Evolutionary conservation across 1,140 invertebrate species (phyloP).

Genomic region (Neodiprion virginianus): DNA sequence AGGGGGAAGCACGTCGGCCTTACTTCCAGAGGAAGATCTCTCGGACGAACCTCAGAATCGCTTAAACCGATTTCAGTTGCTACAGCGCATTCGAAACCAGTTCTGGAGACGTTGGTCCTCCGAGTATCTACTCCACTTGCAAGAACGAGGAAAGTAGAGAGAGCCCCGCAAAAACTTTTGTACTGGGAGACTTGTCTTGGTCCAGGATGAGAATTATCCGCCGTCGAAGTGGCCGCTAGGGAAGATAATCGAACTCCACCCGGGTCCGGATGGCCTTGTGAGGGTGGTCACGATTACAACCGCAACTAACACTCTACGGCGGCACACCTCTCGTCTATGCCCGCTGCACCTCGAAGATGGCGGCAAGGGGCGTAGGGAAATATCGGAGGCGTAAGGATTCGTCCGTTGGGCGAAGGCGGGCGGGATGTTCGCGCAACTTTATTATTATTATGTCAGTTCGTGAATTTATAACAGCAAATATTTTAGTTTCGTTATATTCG

Average conservation of each 20-base stretch:
- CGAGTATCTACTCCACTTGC: slow-evolving; percentile 28
- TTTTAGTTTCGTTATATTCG: no score
- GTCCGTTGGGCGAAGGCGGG: no score
- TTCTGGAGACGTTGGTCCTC: slow-evolving; percentile 40
- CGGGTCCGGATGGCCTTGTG: no score
- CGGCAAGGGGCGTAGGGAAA: no score
- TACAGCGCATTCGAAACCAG: slow-evolving; percentile 26
- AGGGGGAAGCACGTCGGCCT: neutral
- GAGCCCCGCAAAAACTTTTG: slow-evolving; percentile 18
- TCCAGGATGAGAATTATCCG: slow-evolving; percentile 30
- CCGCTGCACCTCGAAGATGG: no score
- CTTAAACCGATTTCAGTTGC: slow-evolving; percentile 31
- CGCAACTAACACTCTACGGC: no score
- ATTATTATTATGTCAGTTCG: no score
- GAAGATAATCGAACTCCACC: slow-evolving; percentile 14
- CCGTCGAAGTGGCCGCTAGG: slow-evolving; percentile 24
- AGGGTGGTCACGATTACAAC: no score
- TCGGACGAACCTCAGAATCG: slow-evolving; percentile 1
- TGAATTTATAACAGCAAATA: no score
- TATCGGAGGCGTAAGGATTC: no score
- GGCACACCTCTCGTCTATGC: no score
- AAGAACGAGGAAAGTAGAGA: slow-evolving; percentile 25
- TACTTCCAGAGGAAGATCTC: slow-evolving; percentile 12
- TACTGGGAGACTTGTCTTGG: slow-evolving; percentile 27
- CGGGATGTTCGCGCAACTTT: no score